phyloP scores from a whole-genome alignment of 2,797 vertebrate genomes.

The Chromobotia macracanthus region DNA sequence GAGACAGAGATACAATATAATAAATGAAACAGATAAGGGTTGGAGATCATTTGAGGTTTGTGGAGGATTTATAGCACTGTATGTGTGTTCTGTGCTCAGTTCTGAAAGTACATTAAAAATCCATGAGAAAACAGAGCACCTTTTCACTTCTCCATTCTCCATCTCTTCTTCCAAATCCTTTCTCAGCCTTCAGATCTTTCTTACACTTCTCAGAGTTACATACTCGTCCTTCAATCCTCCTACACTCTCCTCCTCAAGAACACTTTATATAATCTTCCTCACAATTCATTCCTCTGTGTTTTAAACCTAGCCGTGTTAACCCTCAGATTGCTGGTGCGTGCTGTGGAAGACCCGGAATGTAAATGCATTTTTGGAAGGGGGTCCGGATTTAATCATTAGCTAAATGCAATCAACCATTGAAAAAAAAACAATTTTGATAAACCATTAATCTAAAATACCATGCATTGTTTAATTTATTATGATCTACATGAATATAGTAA shows the following conservation, averaged over 20 bases:
- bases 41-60: background rate
- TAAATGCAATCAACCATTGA: no score
- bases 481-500: background rate
- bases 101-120: background rate
- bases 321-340: background rate
- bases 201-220: conserved; percentile 24
- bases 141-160: conserved; percentile 19
- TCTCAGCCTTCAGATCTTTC: conserved; percentile 33
- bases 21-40: no score
- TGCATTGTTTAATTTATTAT: no score
- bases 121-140: background rate
- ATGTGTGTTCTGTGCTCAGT: background rate
- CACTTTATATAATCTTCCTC: conserved; percentile 33
- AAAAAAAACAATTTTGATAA: no score
- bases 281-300: conserved; percentile 11
- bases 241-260: conserved; percentile 35
- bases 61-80: background rate
- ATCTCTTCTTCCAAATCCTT: conserved; percentile 21
- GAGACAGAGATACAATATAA: no score
- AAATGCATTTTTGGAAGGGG: background rate
- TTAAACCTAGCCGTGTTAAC: background rate
- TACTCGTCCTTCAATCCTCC: conserved; percentile 31
- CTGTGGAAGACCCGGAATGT: background rate
- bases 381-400: background rate
- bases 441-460: no score